Evolutionary conservation across 1,140 invertebrate species (phyloP).

Genomic region (Sitobion miscanthi): DNA sequence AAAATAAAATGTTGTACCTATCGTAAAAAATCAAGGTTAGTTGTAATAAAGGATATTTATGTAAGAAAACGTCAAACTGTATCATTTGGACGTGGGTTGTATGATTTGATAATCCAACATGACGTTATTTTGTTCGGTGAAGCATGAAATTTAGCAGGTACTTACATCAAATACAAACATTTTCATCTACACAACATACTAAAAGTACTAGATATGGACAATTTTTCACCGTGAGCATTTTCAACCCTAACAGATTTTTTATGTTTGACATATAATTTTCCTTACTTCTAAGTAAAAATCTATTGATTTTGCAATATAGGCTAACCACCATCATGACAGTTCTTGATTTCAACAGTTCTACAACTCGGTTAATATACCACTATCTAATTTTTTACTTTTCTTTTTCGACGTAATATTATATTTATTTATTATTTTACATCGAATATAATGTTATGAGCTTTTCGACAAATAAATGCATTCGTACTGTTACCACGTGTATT

Average conservation of each 20-base stretch:
- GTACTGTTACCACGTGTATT: not conserved
- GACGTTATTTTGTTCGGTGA: slow-evolving; percentile 8
- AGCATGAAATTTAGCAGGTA: slow-evolving; percentile 17
- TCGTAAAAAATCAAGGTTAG: not conserved
- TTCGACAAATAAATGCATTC: not conserved
- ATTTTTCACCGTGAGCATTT: not conserved
- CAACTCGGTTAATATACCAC: not conserved
- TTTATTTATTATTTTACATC: not conserved
- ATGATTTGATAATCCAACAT: not conserved
- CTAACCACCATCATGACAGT: not conserved
- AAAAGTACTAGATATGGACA: not conserved
- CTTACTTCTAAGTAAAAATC: not conserved
- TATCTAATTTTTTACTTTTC: not conserved
- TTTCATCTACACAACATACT: not conserved
- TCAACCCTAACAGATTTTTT: not conserved
- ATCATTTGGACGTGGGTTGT: not conserved
- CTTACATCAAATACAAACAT: not conserved
- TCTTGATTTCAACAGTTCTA: not conserved
- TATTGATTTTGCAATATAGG: not conserved
- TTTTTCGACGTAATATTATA: not conserved
- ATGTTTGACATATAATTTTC: not conserved
- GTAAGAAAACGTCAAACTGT: not conserved
- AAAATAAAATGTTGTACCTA: not conserved
- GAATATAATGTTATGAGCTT: not conserved
- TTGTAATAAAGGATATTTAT: not conserved